Percentiles rank a stretch among this genome's conserved stretches.
These are phyloP conservation scores for Nasonia giraulti DNA, from an alignment of 1,140 invertebrate genomes.

Conservation along the genomic window DNA sequence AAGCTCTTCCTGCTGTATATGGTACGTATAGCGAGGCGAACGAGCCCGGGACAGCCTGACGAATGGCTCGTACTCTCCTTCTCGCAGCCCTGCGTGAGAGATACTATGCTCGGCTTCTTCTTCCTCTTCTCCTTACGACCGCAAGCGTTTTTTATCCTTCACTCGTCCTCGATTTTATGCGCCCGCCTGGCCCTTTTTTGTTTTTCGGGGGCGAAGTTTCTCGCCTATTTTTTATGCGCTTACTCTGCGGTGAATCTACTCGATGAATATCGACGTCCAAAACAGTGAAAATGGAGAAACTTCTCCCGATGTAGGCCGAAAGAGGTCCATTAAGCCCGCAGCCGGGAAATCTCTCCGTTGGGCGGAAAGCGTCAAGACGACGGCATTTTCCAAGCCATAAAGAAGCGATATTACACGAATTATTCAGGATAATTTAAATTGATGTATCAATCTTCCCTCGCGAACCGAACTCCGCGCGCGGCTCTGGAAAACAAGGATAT, in stretches of 20 bases:
- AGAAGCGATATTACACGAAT: conserved; percentile 72
- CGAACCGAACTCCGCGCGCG: background rate
- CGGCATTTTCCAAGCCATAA: conserved; percentile 72
- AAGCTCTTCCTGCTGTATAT: conserved; percentile 59
- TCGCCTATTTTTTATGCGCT: background rate
- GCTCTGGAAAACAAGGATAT: conserved; percentile 70
- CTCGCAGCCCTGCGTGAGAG: conserved; percentile 20
- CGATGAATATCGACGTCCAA: background rate
- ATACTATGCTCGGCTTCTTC: background rate
- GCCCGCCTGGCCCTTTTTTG: background rate
- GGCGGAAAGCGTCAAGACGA: conserved; percentile 53
- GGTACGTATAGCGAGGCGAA: background rate
- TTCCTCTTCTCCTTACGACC: background rate
- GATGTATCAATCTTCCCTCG: conserved; percentile 66
- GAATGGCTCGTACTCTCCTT: conserved; percentile 65
- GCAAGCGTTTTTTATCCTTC: conserved; percentile 36
- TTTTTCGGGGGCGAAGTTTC: conserved; percentile 9
- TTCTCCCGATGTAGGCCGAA: background rate
- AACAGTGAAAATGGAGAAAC: background rate
- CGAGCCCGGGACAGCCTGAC: conserved; percentile 64
- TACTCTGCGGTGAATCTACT: too few species aligned
- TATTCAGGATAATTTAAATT: conserved; percentile 75
- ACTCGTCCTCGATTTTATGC: conserved; percentile 12
- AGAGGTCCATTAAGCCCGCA: conserved; percentile 40
- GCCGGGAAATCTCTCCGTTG: conserved; percentile 26